Evolutionary conservation across 2,113 vertebrate genomes (phyloP), one percentile per base, ranked within the genome.

Genomic region (Murina feae): DNA sequence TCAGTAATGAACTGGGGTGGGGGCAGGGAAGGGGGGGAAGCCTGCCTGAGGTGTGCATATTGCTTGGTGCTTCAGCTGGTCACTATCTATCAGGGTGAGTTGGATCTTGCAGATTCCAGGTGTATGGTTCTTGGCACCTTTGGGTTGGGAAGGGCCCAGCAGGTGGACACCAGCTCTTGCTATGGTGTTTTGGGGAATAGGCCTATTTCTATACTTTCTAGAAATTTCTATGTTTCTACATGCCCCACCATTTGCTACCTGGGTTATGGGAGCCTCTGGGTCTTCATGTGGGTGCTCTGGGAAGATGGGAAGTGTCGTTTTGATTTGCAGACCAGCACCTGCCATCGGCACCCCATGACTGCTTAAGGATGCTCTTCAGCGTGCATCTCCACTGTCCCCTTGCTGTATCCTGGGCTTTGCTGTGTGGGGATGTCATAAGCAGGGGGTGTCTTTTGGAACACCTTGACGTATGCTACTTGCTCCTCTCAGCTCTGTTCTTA

Each of bases 261-360:
- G 9, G 53, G 37, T 18, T 37, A 4, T 30, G 16, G 18, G 87
- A 60, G 18, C 30, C 42, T 89, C 32, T 21, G 32, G 13, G 18
- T 53, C 85, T 86, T 58, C 12, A 8, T 28, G 53, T 23, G 44
- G 55, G 44, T 30, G 9, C 39, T 83, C 83, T 71, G 35, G 65
- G 20, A 8, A 76, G 30, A 18, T 9, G 42, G 13, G 32, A 17
- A 8, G 6, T 10, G 18, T 18, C 49, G 0, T 25, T 42, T 23
- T 32, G 21, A 8, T 30, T 20, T 16, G 8, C 17, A 66, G 30
- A 16, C 21, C 35, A 37, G 49, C 32, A 42, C 23, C 25, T 2
- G 0, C 10, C 9, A 2, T 5, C 0, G 10, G 4, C 13, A n/a
- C n/a, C 32, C 4, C 6, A 7, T 23, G 21, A 4, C 20, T 66